Evolutionary conservation across 1,140 invertebrate genomes (phyloP).

Genomic region (Zaprionus tsacasi): DNA sequence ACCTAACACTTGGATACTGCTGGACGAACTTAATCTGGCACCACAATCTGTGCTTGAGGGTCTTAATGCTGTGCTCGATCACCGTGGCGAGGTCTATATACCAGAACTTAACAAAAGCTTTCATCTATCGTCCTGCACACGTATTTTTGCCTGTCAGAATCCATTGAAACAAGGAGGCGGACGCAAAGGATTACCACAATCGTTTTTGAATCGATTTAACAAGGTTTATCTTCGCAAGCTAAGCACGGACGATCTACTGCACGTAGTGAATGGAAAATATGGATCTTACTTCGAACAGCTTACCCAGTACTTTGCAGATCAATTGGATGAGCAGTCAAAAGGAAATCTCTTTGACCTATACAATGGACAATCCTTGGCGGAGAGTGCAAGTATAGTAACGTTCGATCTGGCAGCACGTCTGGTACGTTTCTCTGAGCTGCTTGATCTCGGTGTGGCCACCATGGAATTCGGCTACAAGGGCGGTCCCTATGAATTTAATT

Average conservation of each 20-base stretch:
- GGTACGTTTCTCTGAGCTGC: constrained; percentile 91
- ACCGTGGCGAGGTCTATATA: constrained; percentile 97
- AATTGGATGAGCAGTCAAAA: constrained; percentile 19
- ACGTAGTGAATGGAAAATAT: constrained; percentile 78
- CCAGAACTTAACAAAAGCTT: constrained; percentile 97
- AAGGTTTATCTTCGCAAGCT: constrained; percentile 96
- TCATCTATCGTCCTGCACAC: constrained; percentile 89
- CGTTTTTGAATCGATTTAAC: constrained; percentile 99
- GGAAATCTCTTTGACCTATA: constrained; percentile 66
- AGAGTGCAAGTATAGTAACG: not conserved
- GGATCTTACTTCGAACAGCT: constrained; percentile 59
- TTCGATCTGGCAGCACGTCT: constrained; percentile 88
- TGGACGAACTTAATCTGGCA: constrained; percentile 99
- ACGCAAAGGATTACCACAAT: constrained; percentile 96
- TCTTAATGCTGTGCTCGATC: constrained; percentile 99
- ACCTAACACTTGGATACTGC: constrained; percentile 95
- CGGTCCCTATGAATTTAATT: constrained; percentile 98
- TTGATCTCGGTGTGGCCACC: constrained; percentile 88
- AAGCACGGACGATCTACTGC: constrained; percentile 89
- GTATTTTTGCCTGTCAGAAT: constrained; percentile 99
- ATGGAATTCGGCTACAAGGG: constrained; percentile 90
- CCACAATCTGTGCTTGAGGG: constrained; percentile 99
- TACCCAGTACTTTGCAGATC: constrained; percentile 39
- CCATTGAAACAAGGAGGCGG: constrained; percentile 98
- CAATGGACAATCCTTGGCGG: not conserved